Evolutionary conservation across 2,888 invertebrate species (phyloP).

Genomic region (Limnephilus auricula): DNA sequence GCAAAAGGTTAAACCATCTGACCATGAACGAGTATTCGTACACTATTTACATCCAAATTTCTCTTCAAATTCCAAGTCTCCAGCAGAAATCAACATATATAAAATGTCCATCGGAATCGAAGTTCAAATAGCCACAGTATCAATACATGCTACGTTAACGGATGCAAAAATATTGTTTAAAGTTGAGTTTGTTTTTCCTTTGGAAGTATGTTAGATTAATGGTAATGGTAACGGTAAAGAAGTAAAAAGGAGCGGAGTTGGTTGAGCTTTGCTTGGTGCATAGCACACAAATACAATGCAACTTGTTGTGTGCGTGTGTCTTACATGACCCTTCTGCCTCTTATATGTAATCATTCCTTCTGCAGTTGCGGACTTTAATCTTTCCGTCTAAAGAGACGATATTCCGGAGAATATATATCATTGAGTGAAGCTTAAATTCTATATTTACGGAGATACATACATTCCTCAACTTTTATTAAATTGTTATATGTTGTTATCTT

Average conservation of each 20-base stretch:
- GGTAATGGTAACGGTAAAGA: not conserved
- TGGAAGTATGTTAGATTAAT: not conserved
- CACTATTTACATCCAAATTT: conserved; percentile 40
- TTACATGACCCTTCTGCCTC: conserved; percentile 55
- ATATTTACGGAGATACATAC: conserved; percentile 46
- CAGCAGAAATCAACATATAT: not conserved
- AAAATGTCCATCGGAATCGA: not conserved
- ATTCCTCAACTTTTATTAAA: conserved; percentile 52
- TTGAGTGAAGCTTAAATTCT: conserved; percentile 44
- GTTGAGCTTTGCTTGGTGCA: conserved; percentile 62
- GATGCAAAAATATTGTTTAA: conserved; percentile 32
- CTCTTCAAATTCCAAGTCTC: conserved; percentile 42
- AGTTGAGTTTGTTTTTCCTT: conserved; percentile 9
- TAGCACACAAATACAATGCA: conserved; percentile 40
- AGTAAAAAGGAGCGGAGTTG: not conserved
- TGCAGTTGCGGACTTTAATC: conserved; percentile 9
- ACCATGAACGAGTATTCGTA: conserved; percentile 43
- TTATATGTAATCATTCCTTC: conserved; percentile 54
- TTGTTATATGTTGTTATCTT: conserved; percentile 60
- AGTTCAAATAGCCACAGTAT: conserved; percentile 10
- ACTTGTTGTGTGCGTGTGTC: conserved; percentile 23
- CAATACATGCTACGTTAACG: not conserved
- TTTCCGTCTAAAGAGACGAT: conserved; percentile 7
- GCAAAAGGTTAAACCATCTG: conserved; percentile 51
- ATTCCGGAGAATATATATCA: conserved; percentile 45